Base-by-base conservation (phyloP, 2,113 vertebrate species). In the Elephas maximus region DNA sequence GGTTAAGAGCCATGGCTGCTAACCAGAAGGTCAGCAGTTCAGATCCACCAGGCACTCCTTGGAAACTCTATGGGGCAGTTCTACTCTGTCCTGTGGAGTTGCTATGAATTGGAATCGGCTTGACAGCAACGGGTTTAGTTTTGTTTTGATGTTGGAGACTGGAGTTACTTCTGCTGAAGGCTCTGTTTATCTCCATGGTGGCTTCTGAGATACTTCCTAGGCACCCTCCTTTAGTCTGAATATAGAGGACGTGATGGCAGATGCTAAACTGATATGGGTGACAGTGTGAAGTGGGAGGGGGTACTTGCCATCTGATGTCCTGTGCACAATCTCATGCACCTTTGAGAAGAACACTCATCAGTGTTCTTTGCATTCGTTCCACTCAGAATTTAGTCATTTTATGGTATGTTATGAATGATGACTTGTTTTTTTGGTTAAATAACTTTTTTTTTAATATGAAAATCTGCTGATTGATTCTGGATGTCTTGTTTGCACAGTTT, bases 311-410 rank as follows among this genome's bases (percentile, higher is more conserved):
- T 48, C 44, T 79, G 14, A 41, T 51, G 53, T 24, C 6, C 57
- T 21, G 21, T 0, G 9, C n/a, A 18, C 1, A 69, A 26, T 2
- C 12, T 62, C 24, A 0, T 18, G 48, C 8, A 4, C 69, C 24
- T 96, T 67, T 63, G 37, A 44, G 8, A 11, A 77, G 6, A 69
- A 73, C 60, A 6, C 26, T 37, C n/a, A 4, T 17, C 10, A 1
- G 4, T 28, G 60, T 41, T 62, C 23, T 74, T 69, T 62, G 11
- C 74, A 8, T 37, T 65, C 62, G 18, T 88, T 85, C 24, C 10
- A 60, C 0, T 24, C 23, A 21, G 85, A 86, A 85, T 18, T 41
- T 62, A 26, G 37, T 71, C n/a, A 12, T 76, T 67, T 44, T 37
- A 77, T 20, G 30, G 33, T 45, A 6, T 1, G 5, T 44, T 78